Base-by-base conservation (phyloP, 2,113 vertebrate species). In the Centropristis striata region DNA sequence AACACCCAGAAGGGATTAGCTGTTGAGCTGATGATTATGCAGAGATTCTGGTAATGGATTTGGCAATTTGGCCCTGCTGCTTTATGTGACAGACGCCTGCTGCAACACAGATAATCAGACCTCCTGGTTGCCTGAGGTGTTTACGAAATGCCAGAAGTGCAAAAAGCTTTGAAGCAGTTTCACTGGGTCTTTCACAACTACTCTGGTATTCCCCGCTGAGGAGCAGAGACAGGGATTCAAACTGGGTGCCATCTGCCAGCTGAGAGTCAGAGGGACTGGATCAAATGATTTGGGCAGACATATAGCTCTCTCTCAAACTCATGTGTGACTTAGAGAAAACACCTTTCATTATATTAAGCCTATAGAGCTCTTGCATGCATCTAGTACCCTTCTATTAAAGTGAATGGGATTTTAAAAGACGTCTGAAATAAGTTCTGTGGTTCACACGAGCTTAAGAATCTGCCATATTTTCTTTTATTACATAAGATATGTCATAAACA, bases 201-300 rank as follows among this genome's bases (percentile, higher is more conserved):
- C 36, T 60, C 11, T 2, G 20, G 23, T 65, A 49, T 55, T 49
- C 66, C 83, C 67, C 66, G 83, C 67, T 76, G 76, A 70, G 71
- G 71, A 58, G 55, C 50, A 20, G 23, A 61, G 32, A 25, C 28
- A 41, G 46, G 32, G 60, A 68, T 49, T 80, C 50, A 83, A 82
- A 67, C 53, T 63, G 66, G 41, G 65, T 57, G 46, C 72, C 72
- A 86, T 91, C 80, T 88, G 84, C 68, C 64, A 72, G 69, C 78
- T 27, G 49, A 50, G 47, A 74, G 81, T 41, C 36, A 53, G 6
- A 27, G 21, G 53, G 60, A 60, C 53, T 15, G n/a, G 2, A 7
- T 15, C 13, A 51, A 42, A 71, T 32, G 4, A 46, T 11, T 4
- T 8, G 5, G 6, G 16, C 0, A 32, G 32, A 32, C 32, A 32